phyloP scores from a whole-genome alignment of 2,888 invertebrate genomes.

The Melangyna quadrimaculata region DNA sequence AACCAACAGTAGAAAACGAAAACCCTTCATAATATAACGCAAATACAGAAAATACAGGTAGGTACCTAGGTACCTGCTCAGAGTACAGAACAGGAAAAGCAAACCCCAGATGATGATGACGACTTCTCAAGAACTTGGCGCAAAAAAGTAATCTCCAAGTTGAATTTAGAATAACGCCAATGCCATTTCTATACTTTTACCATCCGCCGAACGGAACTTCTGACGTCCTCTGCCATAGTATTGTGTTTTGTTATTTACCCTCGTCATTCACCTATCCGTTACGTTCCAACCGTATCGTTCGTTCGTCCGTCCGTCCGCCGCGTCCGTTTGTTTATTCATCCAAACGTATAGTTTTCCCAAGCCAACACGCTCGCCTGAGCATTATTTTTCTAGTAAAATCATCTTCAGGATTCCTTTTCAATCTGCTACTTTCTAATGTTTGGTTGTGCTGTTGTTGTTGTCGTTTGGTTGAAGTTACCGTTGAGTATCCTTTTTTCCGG shows the following conservation, averaged over 20 bases:
- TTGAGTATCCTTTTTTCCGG: slow-evolving; percentile 6
- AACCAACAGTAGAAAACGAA: background rate
- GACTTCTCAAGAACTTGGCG: slow-evolving; percentile 1
- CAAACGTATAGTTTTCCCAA: slow-evolving; percentile 50
- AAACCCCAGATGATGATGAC: slow-evolving; percentile 8
- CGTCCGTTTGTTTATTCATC: slow-evolving; percentile 1
- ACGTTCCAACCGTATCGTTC: background rate
- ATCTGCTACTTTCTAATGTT: slow-evolving; percentile 17
- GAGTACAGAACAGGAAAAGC: background rate
- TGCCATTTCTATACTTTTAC: background rate
- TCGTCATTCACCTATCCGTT: slow-evolving; percentile 43
- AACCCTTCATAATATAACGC: background rate
- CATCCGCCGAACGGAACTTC: background rate
- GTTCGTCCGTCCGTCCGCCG: background rate
- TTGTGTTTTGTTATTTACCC: slow-evolving; percentile 48
- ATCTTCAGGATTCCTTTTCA: slow-evolving; percentile 65
- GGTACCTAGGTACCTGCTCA: background rate
- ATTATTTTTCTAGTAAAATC: slow-evolving; percentile 60
- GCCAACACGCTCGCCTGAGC: slow-evolving; percentile 56
- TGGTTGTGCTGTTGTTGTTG: slow-evolving; percentile 1
- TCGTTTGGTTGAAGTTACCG: slow-evolving; percentile 21
- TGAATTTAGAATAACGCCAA: slow-evolving; percentile 44
- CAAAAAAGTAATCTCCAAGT: slow-evolving; percentile 42
- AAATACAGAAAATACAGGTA: background rate
- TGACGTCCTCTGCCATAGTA: background rate